Evolutionary conservation across 2,888 invertebrate species (phyloP), one percentile per base, ranked within the genome.

Genomic region (Aleiodes alternator): DNA sequence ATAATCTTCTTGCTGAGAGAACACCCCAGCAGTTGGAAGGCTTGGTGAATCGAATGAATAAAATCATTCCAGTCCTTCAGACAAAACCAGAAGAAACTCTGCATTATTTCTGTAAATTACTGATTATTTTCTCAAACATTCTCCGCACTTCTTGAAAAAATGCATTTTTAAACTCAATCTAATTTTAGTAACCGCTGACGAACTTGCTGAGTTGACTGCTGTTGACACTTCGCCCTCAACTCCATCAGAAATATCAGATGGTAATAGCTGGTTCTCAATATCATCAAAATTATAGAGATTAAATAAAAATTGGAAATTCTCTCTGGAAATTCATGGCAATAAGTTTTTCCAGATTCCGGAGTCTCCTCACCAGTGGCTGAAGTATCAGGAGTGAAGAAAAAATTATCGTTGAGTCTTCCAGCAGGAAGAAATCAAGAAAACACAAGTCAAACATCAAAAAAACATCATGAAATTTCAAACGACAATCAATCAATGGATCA

Each of bases 1-100:
- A 38, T 29, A 73, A 73, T 48, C 43, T 73, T 29, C 11, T 73
- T n/a, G 68, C 16, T 12, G 73, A 56, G 29, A 66, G 14, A 7
- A 73, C 48, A 4, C 0, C 23, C 9, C n/a, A 53, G 8, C 55
- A 66, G 11, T 61, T 72, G n/a, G 3, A n/a, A 4, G 5, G n/a
- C 16, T 51, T 72, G 11, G n/a, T 9, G 29, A 53, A 64, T 14
- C 53, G 55, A 51, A 34, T 72, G n/a, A 31, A 72, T 0, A 61
- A 55, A 61, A 72, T 72, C 34, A 72, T 72, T 50, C 61, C 64
- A 51, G 64, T 7, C 51, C 9, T 68, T 6, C 4, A 29, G 12
- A 31, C 29, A 12, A 68, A 51, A 23, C 31, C 50, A 51, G 8
- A 9, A 8, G 6, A 31, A 1, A 23, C 34, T 3, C 43, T 48